Percentiles rank a stretch among this genome's conserved stretches.
phyloP scores from a whole-genome alignment of 2,113 vertebrate species.

The Zosterops pallidus region DNA sequence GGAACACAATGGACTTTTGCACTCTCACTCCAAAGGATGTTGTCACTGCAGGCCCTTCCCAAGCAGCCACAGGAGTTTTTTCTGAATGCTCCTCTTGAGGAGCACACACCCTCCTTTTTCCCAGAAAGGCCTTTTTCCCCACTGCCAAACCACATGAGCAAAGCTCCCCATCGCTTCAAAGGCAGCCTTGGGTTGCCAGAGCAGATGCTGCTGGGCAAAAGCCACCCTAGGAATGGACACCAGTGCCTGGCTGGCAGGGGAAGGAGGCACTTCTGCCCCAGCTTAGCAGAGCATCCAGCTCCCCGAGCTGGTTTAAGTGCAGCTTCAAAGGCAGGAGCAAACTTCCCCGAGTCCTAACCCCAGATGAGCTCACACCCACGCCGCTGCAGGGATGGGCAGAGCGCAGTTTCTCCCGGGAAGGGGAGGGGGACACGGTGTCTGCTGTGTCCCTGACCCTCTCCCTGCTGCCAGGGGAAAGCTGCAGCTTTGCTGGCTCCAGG shows the following conservation, averaged over 20 bases:
- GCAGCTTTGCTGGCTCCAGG: not conserved
- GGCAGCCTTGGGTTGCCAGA: not conserved
- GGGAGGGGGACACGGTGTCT: fast-evolving
- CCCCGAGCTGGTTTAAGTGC: not conserved
- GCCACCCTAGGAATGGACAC: not conserved
- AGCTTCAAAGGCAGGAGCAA: not conserved
- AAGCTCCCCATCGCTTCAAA: not conserved
- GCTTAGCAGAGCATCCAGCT: not conserved
- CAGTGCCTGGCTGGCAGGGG: not conserved
- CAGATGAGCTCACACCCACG: fast-evolving
- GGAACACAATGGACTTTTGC: not conserved
- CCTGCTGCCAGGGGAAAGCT: not conserved
- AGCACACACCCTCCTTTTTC: not conserved
- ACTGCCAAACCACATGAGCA: not conserved
- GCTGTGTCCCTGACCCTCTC: fast-evolving
- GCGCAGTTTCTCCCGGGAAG: fast-evolving
- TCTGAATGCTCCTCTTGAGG: not conserved
- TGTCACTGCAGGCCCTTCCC: not conserved
- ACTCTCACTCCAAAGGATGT: not conserved
- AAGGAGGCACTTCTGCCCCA: not conserved
- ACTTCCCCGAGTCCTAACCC: not conserved
- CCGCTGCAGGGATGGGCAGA: not conserved
- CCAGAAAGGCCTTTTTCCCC: not conserved
- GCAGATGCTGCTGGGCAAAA: not conserved
- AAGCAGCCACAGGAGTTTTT: not conserved